These are phyloP conservation scores for Macrostomum lignano DNA, from an alignment of 1,140 invertebrate genomes.

Conservation along the genomic window DNA sequence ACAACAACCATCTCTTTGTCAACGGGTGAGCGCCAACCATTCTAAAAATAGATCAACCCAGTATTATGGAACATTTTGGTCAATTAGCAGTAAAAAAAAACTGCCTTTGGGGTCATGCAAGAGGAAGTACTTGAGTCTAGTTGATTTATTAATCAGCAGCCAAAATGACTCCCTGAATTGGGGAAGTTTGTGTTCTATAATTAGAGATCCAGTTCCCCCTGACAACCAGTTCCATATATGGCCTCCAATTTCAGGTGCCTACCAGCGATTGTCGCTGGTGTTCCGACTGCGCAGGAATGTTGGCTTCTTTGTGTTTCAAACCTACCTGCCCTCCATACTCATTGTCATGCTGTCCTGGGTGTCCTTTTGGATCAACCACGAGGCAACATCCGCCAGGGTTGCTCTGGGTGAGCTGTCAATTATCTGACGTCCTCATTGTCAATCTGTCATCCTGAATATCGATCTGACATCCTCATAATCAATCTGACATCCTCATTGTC, in stretches of 20 bases:
- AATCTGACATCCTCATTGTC: not conserved
- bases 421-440: not conserved
- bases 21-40: no score
- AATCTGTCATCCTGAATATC: not conserved
- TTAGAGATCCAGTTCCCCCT: not conserved
- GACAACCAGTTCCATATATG: not conserved
- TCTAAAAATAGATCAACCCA: not conserved
- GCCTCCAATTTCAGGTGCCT: conserved; percentile 28
- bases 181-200: no score
- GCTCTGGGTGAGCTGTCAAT: conserved; percentile 35
- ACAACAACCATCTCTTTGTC: conserved; percentile 47
- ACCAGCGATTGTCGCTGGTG: conserved; percentile 64
- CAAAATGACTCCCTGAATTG: no score
- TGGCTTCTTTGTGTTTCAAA: conserved; percentile 53
- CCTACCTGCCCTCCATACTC: conserved; percentile 47
- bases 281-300: conserved; percentile 46
- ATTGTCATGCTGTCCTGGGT: conserved; percentile 62
- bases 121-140: no score
- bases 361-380: conserved; percentile 58
- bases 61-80: not conserved
- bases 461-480: not conserved
- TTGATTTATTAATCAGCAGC: no score
- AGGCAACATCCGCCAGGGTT: conserved; percentile 46
- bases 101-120: no score
- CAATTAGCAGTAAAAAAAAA: not conserved